phyloP scores from a whole-genome alignment of 2,113 vertebrate species.

The Eurystomus gularis region DNA sequence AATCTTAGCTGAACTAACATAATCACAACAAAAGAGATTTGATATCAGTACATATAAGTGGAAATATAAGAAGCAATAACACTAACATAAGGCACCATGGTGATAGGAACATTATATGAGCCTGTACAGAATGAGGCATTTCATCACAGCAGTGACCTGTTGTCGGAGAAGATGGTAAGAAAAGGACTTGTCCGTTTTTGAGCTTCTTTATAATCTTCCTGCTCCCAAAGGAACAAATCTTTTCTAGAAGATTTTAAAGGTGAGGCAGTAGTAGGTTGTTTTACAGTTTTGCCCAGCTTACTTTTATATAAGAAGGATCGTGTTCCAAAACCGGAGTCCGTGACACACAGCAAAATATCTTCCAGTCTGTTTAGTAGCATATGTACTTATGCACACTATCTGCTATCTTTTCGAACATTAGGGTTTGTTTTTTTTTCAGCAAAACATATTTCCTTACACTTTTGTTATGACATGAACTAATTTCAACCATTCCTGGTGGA shows the following conservation, averaged over 20 bases:
- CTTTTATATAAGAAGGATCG: background rate
- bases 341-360: background rate
- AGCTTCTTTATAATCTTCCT: background rate
- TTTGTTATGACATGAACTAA: background rate
- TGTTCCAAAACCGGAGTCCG: background rate
- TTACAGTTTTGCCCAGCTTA: background rate
- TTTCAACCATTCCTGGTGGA: background rate
- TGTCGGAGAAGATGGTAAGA: background rate
- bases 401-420: background rate
- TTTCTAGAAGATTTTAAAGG: background rate
- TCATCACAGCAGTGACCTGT: background rate
- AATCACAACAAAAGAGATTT: background rate
- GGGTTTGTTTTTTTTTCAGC: background rate
- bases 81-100: background rate
- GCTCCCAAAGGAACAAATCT: background rate
- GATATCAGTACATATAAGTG: background rate
- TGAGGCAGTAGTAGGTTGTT: background rate
- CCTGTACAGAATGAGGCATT: background rate
- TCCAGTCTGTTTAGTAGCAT: background rate
- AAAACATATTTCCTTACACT: background rate
- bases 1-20: background rate
- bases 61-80: background rate
- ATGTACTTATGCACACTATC: rapidly evolving
- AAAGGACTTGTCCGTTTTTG: background rate
- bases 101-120: background rate